Conservation (phyloP, 2,888 invertebrate genomes). For the Allophyes oxyacanthae region DNA sequence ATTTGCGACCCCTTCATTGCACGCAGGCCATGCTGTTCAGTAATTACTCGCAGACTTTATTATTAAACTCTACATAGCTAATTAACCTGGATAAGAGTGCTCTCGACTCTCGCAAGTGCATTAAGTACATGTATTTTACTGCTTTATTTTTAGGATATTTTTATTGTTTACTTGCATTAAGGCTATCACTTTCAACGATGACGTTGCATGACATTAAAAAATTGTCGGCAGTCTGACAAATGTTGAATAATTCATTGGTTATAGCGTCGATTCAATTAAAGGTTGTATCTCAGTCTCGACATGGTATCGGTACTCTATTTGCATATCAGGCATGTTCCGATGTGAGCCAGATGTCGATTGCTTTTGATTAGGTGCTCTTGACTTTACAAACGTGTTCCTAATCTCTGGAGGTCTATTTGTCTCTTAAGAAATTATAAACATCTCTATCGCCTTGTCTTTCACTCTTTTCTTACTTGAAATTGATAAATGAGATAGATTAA, state of each 20-base stretch:
- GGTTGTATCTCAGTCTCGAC: constrained; percentile 69
- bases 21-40: constrained; percentile 36
- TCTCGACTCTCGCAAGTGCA: constrained; percentile 51
- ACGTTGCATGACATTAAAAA: constrained; percentile 70
- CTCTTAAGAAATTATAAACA: too few relatives aligned
- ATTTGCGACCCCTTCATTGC: constrained; percentile 32
- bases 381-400: constrained; percentile 13
- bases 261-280: constrained; percentile 75
- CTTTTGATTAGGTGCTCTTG: constrained; percentile 35
- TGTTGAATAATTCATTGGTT: constrained; percentile 82
- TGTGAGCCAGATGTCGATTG: constrained; percentile 52
- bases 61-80: constrained; percentile 56
- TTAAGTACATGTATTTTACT: constrained; percentile 53
- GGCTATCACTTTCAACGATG: constrained; percentile 55
- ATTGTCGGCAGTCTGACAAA: constrained; percentile 64
- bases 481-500: too few relatives aligned
- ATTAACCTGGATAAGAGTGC: constrained; percentile 64
- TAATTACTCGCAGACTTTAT: constrained; percentile 55
- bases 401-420: too few relatives aligned
- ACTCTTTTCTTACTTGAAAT: too few relatives aligned
- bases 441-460: too few relatives aligned
- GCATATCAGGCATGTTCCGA: constrained; percentile 75
- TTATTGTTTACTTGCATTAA: constrained; percentile 61
- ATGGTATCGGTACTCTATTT: constrained; percentile 74
- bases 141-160: constrained; percentile 49